Base-by-base conservation (phyloP, 2,888 invertebrate species). In the Drosophila mulleri region DNA sequence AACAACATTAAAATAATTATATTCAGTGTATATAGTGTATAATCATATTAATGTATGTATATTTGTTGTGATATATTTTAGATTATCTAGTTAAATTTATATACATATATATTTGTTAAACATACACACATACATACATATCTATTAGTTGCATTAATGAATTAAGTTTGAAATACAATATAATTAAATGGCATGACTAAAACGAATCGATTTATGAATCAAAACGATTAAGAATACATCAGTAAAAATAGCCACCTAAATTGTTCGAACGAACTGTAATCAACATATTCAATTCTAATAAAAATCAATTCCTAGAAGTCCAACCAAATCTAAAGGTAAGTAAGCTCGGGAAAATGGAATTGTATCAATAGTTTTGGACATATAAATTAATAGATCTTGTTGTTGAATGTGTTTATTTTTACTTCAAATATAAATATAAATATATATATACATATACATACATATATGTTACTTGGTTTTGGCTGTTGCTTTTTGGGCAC, bases 401-500 rank as follows among this genome's bases (percentile, higher is more conserved):
- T 7, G 32, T 32, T 18, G 12, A 35, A 32, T 50, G 18, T 50
- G 32, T 50, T 35, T 18, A n/a, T 29, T 12, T 50, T 50, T 32
- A 18, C 32, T 12, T 50, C 12, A 32, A 7, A 35, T 14, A 35
- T 20, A 52, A 12, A 14, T 18, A 52, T 32, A 18, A 3, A 18
- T 18, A 3, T 12, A 18, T 6, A 42, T 3, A 35, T 16, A 29
- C 29, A 29, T 42, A 42, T 42, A 2, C 9, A 14, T 16, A n/a
- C 8, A 23, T 23, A 7, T 14, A 11, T 35, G 44, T 68, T 44
- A 68, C 35, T 18, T 69, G 16, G 8, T 48, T 18, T 41, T 23
- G 26, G 45, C 26, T 47, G 8, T 44, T 52, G 45, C n/a, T 35
- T 70, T 73, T 75, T 74, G 67, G 64, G 20, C 58, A 75, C 79